Evolutionary conservation across 2,888 invertebrate species (phyloP).

Genomic region (Tenthredo livida): DNA sequence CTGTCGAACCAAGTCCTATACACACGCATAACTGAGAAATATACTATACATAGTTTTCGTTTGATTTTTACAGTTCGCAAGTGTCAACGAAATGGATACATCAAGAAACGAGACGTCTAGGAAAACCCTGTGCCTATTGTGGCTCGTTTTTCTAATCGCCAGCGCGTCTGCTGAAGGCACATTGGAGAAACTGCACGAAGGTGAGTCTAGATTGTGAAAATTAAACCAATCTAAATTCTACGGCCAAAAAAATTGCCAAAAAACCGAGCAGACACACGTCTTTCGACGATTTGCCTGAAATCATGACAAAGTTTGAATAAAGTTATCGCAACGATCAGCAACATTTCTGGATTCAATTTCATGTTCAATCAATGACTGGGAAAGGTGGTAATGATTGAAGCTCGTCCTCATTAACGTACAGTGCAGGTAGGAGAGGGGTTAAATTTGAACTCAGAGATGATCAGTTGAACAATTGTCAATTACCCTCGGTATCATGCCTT

Average conservation of each 20-base stretch:
- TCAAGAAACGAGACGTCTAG: conserved; percentile 67
- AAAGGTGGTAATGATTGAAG: conserved; percentile 22
- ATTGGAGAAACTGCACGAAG: conserved; percentile 75
- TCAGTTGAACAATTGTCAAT: conserved; percentile 18
- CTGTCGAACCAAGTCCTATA: neutral
- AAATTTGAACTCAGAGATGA: conserved; percentile 5
- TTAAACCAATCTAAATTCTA: neutral
- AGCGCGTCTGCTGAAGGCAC: conserved; percentile 71
- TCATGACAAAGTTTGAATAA: neutral
- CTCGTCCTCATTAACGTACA: neutral
- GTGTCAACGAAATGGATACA: conserved; percentile 71
- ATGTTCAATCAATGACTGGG: neutral
- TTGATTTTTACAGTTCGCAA: conserved; percentile 69
- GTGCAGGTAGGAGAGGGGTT: neutral
- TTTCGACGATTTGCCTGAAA: too few relatives aligned
- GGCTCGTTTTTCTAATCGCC: conserved; percentile 66
- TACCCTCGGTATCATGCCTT: conserved; percentile 21
- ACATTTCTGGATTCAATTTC: neutral
- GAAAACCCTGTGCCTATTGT: conserved; percentile 67
- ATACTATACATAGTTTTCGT: neutral
- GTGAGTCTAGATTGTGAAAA: conserved; percentile 63
- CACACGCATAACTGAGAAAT: neutral
- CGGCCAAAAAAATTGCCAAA: neutral
- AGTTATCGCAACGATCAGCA: neutral
- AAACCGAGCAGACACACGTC: neutral